These are phyloP conservation scores for Tachystola acroxantha DNA, from an alignment of 2,888 invertebrate genomes.

Conservation along the genomic window DNA sequence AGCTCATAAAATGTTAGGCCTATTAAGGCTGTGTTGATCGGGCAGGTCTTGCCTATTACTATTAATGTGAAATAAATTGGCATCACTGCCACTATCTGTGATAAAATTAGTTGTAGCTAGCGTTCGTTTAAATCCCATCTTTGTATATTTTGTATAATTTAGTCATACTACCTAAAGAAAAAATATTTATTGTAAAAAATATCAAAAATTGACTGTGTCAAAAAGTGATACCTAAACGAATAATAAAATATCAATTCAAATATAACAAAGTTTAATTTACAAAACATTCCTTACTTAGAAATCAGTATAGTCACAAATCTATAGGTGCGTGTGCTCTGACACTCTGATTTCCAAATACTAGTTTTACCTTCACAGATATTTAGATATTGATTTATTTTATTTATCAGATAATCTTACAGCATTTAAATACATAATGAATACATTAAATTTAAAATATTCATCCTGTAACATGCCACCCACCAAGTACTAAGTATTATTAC, in stretches of 20 bases:
- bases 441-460: too few species aligned
- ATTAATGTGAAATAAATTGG: conserved; percentile 58
- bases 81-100: conserved; percentile 69
- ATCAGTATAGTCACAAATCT: too few species aligned
- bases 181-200: conserved; percentile 73
- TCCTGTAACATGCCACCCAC: too few species aligned
- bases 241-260: conserved; percentile 52
- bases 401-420: neutral
- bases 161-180: conserved; percentile 45
- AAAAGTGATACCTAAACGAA: conserved; percentile 66
- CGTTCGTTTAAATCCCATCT: conserved; percentile 46
- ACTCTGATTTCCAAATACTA: too few species aligned
- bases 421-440: too few species aligned
- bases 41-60: conserved; percentile 59
- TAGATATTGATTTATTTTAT: too few species aligned
- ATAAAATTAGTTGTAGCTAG: conserved; percentile 64
- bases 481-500: too few species aligned
- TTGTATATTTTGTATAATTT: conserved; percentile 62
- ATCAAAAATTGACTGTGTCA: conserved; percentile 56
- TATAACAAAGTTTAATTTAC: conserved; percentile 24
- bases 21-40: conserved; percentile 59
- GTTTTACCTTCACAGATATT: too few species aligned
- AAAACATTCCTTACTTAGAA: neutral
- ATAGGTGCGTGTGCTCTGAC: too few species aligned
- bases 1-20: conserved; percentile 49